Percentiles rank a stretch among this genome's conserved stretches.
These are phyloP conservation scores for Drosophila lutescens DNA, from an alignment of 2,888 invertebrate species.

Conservation along the genomic window DNA sequence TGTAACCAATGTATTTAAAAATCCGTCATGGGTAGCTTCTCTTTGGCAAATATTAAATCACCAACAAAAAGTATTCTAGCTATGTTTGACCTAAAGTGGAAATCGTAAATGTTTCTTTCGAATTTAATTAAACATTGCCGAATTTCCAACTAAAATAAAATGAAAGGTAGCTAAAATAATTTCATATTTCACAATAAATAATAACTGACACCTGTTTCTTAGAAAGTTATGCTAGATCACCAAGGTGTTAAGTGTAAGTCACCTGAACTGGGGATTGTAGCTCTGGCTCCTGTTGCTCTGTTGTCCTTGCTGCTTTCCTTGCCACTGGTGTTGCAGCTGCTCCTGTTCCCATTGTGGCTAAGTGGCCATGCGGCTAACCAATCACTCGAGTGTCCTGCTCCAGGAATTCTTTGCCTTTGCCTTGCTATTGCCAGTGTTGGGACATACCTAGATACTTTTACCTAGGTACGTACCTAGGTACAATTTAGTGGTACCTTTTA, in stretches of 20 bases:
- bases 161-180: not conserved
- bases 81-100: too few relatives aligned
- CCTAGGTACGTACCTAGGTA: too few relatives aligned
- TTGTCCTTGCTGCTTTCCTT: slow-evolving; percentile 12
- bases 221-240: not conserved
- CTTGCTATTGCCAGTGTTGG: not conserved
- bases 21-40: not conserved
- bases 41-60: not conserved
- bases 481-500: too few relatives aligned
- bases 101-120: not conserved
- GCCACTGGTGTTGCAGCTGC: slow-evolving; percentile 30
- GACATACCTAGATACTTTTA: too few relatives aligned
- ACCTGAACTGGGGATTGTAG: slow-evolving; percentile 31
- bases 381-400: slow-evolving; percentile 47
- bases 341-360: slow-evolving; percentile 29
- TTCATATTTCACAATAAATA: not conserved
- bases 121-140: not conserved
- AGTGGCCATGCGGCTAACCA: slow-evolving; percentile 68
- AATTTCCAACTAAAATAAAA: not conserved
- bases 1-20: not conserved
- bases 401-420: not conserved
- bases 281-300: slow-evolving; percentile 23
- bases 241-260: slow-evolving; percentile 59
- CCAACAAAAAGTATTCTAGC: not conserved
- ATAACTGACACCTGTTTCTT: not conserved